Conservation (phyloP, 1,140 invertebrate species). For the Agrypnia vestita region DNA sequence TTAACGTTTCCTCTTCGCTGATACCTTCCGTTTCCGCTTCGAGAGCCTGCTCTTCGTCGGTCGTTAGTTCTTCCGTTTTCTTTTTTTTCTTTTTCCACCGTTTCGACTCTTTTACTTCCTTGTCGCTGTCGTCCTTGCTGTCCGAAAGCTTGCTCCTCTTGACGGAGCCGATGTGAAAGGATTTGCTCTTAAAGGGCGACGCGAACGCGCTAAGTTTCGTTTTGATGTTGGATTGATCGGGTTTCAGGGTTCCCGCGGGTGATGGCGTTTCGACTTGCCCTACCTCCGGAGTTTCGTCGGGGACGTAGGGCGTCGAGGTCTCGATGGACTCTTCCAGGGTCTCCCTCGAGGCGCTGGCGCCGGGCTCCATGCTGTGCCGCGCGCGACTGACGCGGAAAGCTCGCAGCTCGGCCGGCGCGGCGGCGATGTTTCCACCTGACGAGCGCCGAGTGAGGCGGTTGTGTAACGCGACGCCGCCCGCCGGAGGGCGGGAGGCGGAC, state of each 20-base stretch:
- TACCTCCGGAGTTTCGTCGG: slow-evolving; percentile 45
- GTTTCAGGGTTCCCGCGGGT: slow-evolving; percentile 25
- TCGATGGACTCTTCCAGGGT: slow-evolving; percentile 58
- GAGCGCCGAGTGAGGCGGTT: slow-evolving; percentile 18
- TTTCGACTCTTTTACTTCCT: slow-evolving; percentile 44
- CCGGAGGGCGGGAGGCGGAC: not conserved
- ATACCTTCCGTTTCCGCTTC: slow-evolving; percentile 49
- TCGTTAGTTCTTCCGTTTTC: slow-evolving; percentile 37
- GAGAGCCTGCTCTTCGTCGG: slow-evolving; percentile 24
- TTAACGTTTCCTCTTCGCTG: slow-evolving; percentile 50
- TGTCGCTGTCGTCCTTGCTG: slow-evolving; percentile 51
- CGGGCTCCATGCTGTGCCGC: slow-evolving; percentile 12
- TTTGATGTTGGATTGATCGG: slow-evolving; percentile 48
- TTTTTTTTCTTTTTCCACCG: slow-evolving; percentile 45
- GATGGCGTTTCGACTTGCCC: slow-evolving; percentile 47
- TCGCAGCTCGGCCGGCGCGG: slow-evolving; percentile 2
- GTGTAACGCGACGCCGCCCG: slow-evolving; percentile 38
- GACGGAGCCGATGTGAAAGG: slow-evolving; percentile 39
- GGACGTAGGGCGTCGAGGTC: slow-evolving; percentile 41
- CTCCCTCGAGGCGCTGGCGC: slow-evolving; percentile 41
- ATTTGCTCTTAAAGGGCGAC: slow-evolving; percentile 55
- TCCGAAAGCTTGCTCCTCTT: slow-evolving; percentile 48
- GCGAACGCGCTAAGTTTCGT: slow-evolving; percentile 51
- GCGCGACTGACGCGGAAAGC: not conserved
- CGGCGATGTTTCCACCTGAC: slow-evolving; percentile 40